A percentile compares a stretch with the other conserved stretches of the same genome.
Evolutionary conservation across 1,140 invertebrate species (phyloP).

Genomic region (Laupala kohalensis): DNA sequence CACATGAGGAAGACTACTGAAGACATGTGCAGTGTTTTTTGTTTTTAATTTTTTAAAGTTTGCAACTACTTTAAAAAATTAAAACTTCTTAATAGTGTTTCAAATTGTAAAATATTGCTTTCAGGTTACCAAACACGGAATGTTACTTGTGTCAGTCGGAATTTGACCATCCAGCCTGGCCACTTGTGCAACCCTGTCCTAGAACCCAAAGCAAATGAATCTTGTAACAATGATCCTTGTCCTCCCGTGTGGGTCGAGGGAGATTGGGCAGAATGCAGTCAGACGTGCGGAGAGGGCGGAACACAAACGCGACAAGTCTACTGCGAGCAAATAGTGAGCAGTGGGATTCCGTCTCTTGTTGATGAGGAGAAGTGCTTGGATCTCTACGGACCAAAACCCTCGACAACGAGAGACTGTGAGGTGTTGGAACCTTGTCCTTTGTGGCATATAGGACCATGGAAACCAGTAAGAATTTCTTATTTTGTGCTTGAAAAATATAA

Average conservation of each 20-base stretch:
- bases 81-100: too few species aligned
- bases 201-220: conserved; percentile 50
- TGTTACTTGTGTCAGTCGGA: conserved; percentile 54
- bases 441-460: conserved; percentile 76
- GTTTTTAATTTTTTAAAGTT: too few species aligned
- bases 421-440: conserved; percentile 59
- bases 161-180: conserved; percentile 51
- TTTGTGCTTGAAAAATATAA: too few species aligned
- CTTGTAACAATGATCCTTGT: conserved; percentile 65
- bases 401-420: conserved; percentile 58
- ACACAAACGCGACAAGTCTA: conserved; percentile 53
- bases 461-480: conserved; percentile 40
- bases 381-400: conserved; percentile 50
- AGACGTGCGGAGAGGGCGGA: conserved; percentile 63
- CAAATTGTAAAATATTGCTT: background rate
- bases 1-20: too few species aligned
- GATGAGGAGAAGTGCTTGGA: conserved; percentile 60
- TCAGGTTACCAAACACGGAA: conserved; percentile 43
- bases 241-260: conserved; percentile 68
- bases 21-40: too few species aligned
- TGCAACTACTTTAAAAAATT: too few species aligned
- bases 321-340: conserved; percentile 60
- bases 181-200: conserved; percentile 61
- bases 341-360: conserved; percentile 45
- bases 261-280: conserved; percentile 72